phyloP scores from a whole-genome alignment of 2,888 invertebrate genomes.

The Hyposoter dolosus region DNA sequence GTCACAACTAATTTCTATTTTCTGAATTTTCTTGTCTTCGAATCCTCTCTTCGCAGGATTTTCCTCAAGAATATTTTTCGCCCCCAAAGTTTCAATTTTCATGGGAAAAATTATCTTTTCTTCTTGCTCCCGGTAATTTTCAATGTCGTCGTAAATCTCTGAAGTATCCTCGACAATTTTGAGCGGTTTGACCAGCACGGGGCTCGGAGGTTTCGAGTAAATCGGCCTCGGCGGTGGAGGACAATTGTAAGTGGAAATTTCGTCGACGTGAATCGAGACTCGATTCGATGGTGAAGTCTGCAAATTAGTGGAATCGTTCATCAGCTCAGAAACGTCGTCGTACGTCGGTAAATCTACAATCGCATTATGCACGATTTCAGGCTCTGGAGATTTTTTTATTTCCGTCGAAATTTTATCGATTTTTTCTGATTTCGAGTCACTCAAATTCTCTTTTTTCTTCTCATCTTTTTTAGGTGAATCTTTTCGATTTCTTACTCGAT shows the following conservation, averaged over 20 bases:
- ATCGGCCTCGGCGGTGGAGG: constrained; percentile 81
- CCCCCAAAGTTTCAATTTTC: not conserved
- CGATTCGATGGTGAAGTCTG: constrained; percentile 44
- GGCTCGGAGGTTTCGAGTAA: constrained; percentile 70
- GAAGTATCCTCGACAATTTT: constrained; percentile 13
- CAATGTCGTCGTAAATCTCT: constrained; percentile 81
- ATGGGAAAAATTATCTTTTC: constrained; percentile 31
- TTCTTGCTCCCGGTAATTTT: constrained; percentile 64
- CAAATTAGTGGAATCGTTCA: constrained; percentile 15
- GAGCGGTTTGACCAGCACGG: constrained; percentile 16
- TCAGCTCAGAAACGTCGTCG: constrained; percentile 74
- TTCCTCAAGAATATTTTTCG: not conserved
- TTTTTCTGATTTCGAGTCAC: constrained; percentile 29
- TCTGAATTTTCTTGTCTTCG: constrained; percentile 28
- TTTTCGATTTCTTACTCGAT: constrained; percentile 76
- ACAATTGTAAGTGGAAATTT: constrained; percentile 75
- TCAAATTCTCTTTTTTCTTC: constrained; percentile 39
- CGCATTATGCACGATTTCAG: not conserved
- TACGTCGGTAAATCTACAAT: constrained; percentile 71
- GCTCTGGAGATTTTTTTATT: not conserved
- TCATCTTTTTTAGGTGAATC: constrained; percentile 71
- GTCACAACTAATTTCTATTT: constrained; percentile 2
- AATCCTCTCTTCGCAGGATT: constrained; percentile 1
- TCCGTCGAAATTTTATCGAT: not conserved
- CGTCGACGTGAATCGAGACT: constrained; percentile 14